Conservation (phyloP, 1,140 invertebrate genomes). For the Monomorium pharaonis region DNA sequence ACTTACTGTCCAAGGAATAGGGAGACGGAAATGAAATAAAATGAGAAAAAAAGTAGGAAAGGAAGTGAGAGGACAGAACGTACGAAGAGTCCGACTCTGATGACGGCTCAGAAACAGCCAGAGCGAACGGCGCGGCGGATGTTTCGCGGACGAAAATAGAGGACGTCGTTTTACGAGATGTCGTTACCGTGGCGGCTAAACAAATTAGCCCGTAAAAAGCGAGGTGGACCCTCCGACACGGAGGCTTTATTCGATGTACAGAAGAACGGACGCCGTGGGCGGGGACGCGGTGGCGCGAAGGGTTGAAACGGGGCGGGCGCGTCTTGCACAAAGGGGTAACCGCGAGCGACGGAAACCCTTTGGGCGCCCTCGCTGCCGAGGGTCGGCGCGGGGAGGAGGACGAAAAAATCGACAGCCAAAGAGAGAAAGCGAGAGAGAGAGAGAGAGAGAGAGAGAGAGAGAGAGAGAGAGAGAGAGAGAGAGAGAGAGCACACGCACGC, state of each 20-base stretch:
- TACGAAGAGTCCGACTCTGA: neutral
- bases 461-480: neutral
- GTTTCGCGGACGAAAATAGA: constrained; percentile 67
- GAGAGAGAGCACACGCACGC: neutral
- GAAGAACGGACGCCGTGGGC: constrained; percentile 24
- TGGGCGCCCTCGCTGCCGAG: constrained; percentile 31
- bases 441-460: no score
- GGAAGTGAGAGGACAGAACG: neutral
- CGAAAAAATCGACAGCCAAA: neutral
- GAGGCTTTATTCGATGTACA: constrained; percentile 33
- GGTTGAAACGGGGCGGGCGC: constrained; percentile 28
- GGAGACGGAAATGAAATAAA: neutral
- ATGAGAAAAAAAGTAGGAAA: no score
- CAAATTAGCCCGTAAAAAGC: constrained; percentile 78
- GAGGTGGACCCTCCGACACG: constrained; percentile 18
- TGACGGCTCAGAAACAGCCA: neutral
- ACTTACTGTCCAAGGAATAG: neutral
- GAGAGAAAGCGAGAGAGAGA: no score
- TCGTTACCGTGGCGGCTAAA: constrained; percentile 77
- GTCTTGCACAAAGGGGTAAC: constrained; percentile 47
- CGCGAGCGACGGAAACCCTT: constrained; percentile 40
- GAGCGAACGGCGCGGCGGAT: constrained; percentile 9
- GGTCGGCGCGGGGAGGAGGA: neutral
- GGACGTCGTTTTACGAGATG: constrained; percentile 74
- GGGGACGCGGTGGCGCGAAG: constrained; percentile 13